Evolutionary conservation across 2,113 vertebrate species (phyloP).

Genomic region (Scomber japonicus): DNA sequence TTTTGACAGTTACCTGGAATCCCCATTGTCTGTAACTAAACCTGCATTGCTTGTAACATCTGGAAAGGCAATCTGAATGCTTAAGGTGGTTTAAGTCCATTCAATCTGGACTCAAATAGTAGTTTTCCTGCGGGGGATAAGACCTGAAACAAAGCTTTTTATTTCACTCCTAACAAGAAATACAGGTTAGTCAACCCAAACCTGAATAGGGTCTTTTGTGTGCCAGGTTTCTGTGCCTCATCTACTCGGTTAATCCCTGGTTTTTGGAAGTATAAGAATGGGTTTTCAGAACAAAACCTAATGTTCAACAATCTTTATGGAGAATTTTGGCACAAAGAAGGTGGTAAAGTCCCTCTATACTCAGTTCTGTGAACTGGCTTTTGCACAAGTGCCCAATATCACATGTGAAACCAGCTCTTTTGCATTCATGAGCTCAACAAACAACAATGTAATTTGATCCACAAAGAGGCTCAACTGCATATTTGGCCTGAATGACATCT

Average conservation of each 20-base stretch:
- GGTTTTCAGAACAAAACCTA: background rate
- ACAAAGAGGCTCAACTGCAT: conserved; percentile 37
- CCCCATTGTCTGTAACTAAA: background rate
- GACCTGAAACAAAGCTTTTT: conserved; percentile 31
- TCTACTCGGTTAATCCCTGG: conserved; percentile 39
- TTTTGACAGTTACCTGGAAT: background rate
- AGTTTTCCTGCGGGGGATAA: conserved; percentile 14
- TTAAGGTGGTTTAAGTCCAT: background rate
- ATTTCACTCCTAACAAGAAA: conserved; percentile 27
- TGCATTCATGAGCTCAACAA: background rate
- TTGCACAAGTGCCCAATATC: background rate
- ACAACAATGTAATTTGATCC: conserved; percentile 2
- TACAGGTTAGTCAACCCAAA: conserved; percentile 46
- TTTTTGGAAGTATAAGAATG: conserved; percentile 7
- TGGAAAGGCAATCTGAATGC: background rate
- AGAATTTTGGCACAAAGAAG: background rate
- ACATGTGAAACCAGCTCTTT: background rate
- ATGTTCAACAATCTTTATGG: background rate
- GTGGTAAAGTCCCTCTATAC: background rate
- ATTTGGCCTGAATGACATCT: background rate
- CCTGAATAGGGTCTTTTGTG: conserved; percentile 44
- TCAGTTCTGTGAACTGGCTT: background rate
- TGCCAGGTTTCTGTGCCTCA: conserved; percentile 20
- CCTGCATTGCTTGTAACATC: background rate
- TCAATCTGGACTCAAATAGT: conserved; percentile 21